Evolutionary conservation across 2,113 vertebrate species (phyloP).

Genomic region (Tauraco erythrolophus): DNA sequence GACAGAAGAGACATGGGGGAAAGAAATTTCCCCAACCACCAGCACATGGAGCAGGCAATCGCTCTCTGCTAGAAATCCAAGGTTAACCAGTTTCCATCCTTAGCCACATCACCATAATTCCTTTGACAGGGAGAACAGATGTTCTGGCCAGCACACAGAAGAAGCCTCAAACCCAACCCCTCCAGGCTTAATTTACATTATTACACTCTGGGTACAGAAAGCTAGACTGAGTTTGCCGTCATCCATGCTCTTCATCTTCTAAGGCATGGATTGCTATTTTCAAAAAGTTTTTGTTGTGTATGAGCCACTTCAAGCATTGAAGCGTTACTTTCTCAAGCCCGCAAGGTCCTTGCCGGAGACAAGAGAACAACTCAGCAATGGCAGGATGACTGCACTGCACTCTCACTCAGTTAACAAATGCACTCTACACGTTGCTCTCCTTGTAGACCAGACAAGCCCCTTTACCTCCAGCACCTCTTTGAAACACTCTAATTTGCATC

Average conservation of each 20-base stretch:
- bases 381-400: accelerated
- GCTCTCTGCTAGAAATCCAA: neutral
- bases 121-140: neutral
- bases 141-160: neutral
- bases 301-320: accelerated
- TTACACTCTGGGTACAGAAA: neutral
- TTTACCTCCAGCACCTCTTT: neutral
- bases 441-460: neutral
- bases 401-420: accelerated
- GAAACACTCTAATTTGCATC: neutral
- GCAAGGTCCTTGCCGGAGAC: neutral
- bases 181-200: neutral
- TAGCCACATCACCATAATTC: neutral
- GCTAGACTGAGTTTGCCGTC: neutral
- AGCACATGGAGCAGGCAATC: neutral
- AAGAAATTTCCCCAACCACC: neutral
- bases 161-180: neutral
- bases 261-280: neutral
- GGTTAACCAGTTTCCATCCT: neutral
- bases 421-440: accelerated
- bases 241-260: neutral
- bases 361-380: neutral
- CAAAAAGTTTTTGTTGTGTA: neutral
- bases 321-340: neutral
- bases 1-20: neutral